Conservation (phyloP, 2,888 invertebrate species). For the Hydropsyche betteni region DNA sequence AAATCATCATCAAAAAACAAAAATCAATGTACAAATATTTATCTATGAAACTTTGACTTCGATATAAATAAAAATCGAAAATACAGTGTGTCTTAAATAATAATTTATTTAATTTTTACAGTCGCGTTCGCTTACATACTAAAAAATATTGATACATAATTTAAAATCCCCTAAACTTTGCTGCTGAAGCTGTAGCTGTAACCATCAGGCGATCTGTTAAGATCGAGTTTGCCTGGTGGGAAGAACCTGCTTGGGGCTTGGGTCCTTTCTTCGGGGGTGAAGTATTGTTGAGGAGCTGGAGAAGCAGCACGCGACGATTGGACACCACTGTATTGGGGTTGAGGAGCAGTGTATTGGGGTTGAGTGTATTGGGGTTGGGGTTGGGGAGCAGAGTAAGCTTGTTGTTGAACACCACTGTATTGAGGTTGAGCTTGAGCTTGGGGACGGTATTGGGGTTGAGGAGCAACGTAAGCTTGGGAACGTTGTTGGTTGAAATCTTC, state of each 20-base stretch:
- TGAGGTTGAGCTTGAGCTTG: constrained; percentile 54
- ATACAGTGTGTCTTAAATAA: constrained; percentile 28
- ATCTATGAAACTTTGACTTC: neutral
- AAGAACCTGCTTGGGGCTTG: constrained; percentile 79
- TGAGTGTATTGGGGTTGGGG: constrained; percentile 62
- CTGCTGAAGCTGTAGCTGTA: constrained; percentile 86
- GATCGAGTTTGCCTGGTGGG: constrained; percentile 85
- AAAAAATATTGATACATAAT: constrained; percentile 21
- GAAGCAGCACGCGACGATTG: constrained; percentile 55
- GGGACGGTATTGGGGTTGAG: constrained; percentile 54
- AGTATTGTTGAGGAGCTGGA: constrained; percentile 63
- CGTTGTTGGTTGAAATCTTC: constrained; percentile 58
- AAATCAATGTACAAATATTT: neutral
- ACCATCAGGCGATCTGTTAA: constrained; percentile 88
- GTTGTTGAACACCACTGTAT: constrained; percentile 63
- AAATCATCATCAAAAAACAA: neutral
- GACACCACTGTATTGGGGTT: constrained; percentile 55
- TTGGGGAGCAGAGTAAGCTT: constrained; percentile 43
- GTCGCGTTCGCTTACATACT: constrained; percentile 42
- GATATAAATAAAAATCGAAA: no score
- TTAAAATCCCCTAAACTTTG: constrained; percentile 44
- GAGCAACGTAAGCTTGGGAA: constrained; percentile 52
- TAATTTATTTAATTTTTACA: constrained; percentile 43
- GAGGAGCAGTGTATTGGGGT: constrained; percentile 55
- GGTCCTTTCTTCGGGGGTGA: constrained; percentile 69